Conservation (phyloP, 2,113 vertebrate species). For the Lynx canadensis region DNA sequence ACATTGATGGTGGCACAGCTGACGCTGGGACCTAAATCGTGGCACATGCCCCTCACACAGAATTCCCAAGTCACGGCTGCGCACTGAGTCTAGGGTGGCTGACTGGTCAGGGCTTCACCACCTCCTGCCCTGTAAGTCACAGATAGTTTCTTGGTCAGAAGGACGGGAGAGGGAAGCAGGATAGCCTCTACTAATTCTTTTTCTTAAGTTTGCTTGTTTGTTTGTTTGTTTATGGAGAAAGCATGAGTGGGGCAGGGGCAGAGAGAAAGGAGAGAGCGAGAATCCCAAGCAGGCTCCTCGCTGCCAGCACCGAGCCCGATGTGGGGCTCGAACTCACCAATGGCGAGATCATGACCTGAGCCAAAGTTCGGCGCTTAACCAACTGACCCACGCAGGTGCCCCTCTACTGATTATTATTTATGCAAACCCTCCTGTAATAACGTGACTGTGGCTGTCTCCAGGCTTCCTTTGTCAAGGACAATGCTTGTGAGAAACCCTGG, state of each 20-base stretch:
- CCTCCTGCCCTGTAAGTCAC: background rate
- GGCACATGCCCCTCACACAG: rapidly evolving
- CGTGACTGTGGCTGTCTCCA: background rate
- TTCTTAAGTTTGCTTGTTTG: too few species aligned
- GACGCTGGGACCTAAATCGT: too few species aligned
- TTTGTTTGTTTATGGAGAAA: too few species aligned
- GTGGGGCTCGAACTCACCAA: too few species aligned
- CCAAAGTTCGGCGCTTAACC: too few species aligned
- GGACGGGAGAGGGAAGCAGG: background rate
- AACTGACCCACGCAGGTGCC: too few species aligned
- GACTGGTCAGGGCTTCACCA: too few species aligned
- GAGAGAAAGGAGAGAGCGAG: too few species aligned
- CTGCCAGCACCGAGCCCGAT: too few species aligned
- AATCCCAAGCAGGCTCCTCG: too few species aligned
- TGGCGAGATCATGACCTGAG: too few species aligned
- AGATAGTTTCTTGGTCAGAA: background rate
- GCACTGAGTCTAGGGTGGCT: background rate
- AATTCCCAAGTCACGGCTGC: background rate
- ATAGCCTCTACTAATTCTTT: background rate
- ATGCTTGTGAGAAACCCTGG: background rate
- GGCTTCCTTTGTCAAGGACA: background rate
- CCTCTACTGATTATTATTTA: background rate
- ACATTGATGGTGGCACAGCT: rapidly evolving
- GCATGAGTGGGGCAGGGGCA: too few species aligned
- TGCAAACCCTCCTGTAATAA: background rate